A percentile compares a stretch with the other conserved stretches of the same genome.
phyloP scores from a whole-genome alignment of 1,140 invertebrate genomes.

The Rhizoglyphus robini region DNA sequence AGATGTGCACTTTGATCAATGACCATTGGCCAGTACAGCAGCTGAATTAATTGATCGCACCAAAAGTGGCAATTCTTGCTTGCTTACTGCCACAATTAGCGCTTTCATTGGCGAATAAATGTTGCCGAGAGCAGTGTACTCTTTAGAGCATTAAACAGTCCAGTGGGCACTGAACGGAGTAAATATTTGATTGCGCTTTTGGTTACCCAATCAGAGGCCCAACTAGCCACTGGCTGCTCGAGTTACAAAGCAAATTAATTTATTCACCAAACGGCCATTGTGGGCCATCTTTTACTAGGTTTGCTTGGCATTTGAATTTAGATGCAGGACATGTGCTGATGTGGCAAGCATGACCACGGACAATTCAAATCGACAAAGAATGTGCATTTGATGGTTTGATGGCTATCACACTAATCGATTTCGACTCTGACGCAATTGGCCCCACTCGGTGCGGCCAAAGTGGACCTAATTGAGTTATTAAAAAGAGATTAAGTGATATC shows the following conservation, averaged over 20 bases:
- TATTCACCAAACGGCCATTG: not conserved
- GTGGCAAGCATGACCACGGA: no score
- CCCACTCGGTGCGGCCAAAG: not conserved
- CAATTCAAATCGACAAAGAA: not conserved
- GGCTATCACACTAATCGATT: constrained; percentile 6
- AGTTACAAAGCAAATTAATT: constrained; percentile 8
- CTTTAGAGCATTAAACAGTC: not conserved
- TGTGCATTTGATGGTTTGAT: constrained; percentile 6
- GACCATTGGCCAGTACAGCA: not conserved
- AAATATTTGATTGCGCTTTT: not conserved
- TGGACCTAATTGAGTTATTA: constrained; percentile 15
- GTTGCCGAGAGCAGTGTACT: no score
- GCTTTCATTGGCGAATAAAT: no score
- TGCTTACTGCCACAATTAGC: no score
- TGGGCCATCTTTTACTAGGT: not conserved
- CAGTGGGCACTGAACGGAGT: not conserved
- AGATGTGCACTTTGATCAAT: not conserved
- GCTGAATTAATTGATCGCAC: not conserved
- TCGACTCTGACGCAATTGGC: not conserved
- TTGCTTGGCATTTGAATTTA: constrained; percentile 1
- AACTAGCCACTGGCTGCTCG: not conserved
- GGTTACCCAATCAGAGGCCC: not conserved
- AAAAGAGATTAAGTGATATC: constrained; percentile 4
- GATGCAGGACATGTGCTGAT: constrained; percentile 4
- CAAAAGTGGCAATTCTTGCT: no score